Conservation (phyloP, 2,888 invertebrate genomes). For the Opisthograptis luteolata region DNA sequence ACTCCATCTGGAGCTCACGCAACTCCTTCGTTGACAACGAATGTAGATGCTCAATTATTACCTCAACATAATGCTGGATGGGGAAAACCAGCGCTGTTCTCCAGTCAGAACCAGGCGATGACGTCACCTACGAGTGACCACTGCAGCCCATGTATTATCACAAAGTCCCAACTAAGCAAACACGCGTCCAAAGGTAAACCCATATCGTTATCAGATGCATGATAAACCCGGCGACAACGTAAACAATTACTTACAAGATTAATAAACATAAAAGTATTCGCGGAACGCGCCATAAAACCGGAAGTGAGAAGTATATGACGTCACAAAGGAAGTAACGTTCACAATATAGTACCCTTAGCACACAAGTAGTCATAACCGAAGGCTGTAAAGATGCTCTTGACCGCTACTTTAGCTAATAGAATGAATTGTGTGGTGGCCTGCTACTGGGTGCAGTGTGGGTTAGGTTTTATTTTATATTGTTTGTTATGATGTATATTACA, state of each 20-base stretch:
- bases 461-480: not conserved
- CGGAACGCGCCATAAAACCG: constrained; percentile 44
- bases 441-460: not conserved
- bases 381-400: constrained; percentile 22
- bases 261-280: constrained; percentile 52
- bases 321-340: constrained; percentile 41
- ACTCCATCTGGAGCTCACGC: too few species aligned
- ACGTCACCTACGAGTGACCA: too few species aligned
- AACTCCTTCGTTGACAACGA: too few species aligned
- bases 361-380: constrained; percentile 34
- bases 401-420: constrained; percentile 27
- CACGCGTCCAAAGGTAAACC: constrained; percentile 8
- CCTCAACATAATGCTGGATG: too few species aligned
- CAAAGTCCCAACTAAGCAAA: constrained; percentile 1
- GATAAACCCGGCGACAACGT: constrained; percentile 32
- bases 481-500: too few species aligned
- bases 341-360: constrained; percentile 30
- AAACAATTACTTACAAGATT: constrained; percentile 49
- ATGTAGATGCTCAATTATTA: too few species aligned
- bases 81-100: too few species aligned
- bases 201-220: constrained; percentile 26
- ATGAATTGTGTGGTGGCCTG: constrained; percentile 1
- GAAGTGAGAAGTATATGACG: constrained; percentile 39
- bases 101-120: too few species aligned
- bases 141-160: too few species aligned